These are phyloP conservation scores for Dolichoris vasculosae DNA, from an alignment of 1,140 invertebrate species.

Conservation along the genomic window DNA sequence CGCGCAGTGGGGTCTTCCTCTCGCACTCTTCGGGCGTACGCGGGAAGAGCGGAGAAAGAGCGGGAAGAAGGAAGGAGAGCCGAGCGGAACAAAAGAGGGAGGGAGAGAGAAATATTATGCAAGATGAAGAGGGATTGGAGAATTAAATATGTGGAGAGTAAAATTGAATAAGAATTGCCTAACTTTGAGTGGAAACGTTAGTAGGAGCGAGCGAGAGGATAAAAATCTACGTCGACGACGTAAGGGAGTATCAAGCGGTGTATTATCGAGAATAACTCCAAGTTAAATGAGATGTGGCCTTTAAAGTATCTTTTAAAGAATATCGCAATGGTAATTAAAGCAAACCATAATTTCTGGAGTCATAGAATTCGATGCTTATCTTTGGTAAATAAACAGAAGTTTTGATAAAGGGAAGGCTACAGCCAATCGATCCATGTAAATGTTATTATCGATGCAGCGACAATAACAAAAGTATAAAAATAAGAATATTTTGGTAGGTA, in stretches of 20 bases:
- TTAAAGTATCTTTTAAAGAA: too few relatives aligned
- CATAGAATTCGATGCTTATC: neutral
- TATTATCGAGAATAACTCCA: neutral
- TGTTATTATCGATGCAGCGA: neutral
- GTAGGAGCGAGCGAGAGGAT: neutral
- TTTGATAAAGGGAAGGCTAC: neutral
- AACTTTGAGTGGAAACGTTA: neutral
- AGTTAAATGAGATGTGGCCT: neutral
- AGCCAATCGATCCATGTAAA: too few relatives aligned
- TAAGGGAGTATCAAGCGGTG: neutral
- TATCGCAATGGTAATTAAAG: slow-evolving; percentile 1
- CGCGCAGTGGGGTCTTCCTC: slow-evolving; percentile 31
- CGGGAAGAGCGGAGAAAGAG: neutral
- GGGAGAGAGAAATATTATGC: neutral
- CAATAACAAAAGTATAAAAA: neutral
- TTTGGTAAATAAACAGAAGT: neutral
- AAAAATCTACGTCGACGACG: neutral
- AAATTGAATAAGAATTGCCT: slow-evolving; percentile 5
- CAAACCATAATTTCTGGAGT: neutral
- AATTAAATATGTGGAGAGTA: slow-evolving; percentile 3
- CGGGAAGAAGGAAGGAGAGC: neutral
- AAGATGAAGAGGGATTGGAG: neutral
- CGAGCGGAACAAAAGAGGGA: neutral
- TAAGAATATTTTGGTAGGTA: neutral
- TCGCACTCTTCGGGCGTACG: neutral